Percentiles rank a stretch among this genome's conserved stretches.
Evolutionary conservation across 2,797 vertebrate species (phyloP).

Genomic region (Tenualosa thibaudeaui): DNA sequence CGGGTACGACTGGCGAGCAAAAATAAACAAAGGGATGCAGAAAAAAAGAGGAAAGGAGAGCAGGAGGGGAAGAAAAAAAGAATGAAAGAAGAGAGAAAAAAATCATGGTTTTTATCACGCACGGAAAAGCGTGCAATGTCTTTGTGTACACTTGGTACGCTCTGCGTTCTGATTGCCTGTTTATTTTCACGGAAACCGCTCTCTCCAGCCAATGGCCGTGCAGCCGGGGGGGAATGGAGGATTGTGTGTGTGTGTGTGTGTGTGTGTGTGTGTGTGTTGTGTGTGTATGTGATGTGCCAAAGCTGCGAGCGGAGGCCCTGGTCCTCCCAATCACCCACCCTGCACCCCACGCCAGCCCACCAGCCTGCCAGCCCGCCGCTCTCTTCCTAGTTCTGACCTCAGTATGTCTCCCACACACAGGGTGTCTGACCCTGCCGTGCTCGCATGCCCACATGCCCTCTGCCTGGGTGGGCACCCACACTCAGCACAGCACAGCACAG

Average conservation of each 20-base stretch:
- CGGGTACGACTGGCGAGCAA: constrained; percentile 79
- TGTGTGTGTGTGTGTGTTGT: neutral
- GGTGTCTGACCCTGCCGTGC: constrained; percentile 81
- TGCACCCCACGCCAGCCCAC: neutral
- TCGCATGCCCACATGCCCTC: constrained; percentile 59
- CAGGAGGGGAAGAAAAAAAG: constrained; percentile 56
- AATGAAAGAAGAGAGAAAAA: constrained; percentile 11
- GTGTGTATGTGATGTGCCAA: constrained; percentile 79
- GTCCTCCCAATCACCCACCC: neutral
- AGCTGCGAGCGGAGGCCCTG: constrained; percentile 60
- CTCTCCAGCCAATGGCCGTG: constrained; percentile 80
- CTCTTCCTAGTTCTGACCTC: constrained; percentile 86
- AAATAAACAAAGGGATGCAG: constrained; percentile 79
- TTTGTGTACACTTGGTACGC: constrained; percentile 80
- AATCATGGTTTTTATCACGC: constrained; percentile 79
- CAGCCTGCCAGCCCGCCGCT: neutral
- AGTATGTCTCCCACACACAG: constrained; percentile 76
- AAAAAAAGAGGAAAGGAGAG: neutral
- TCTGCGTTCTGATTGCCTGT: constrained; percentile 86
- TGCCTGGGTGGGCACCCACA: constrained; percentile 73
- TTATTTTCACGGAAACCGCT: constrained; percentile 86
- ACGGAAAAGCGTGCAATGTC: constrained; percentile 83
- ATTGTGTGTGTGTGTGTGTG: neutral
- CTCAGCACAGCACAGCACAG: neutral
- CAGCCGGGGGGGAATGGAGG: constrained; percentile 61